Conservation (phyloP, 2,797 vertebrate species). For the Clamator glandarius region DNA sequence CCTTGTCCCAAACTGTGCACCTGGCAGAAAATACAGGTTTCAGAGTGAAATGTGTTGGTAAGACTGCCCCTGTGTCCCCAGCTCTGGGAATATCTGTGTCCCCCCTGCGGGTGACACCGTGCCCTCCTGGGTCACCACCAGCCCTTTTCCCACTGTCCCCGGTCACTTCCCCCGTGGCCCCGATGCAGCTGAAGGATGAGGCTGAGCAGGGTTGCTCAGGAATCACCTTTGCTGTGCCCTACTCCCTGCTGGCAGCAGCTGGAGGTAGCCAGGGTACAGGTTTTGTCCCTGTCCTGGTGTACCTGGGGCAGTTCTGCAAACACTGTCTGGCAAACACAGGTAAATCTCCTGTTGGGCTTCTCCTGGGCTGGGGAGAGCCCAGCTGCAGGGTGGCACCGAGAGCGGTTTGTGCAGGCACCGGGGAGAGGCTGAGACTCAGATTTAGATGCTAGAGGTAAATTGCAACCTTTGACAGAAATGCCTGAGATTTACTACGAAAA, state of each 20-base stretch:
- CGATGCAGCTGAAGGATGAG: rapidly evolving
- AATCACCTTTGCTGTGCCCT: background rate
- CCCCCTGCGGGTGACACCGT: too few species aligned
- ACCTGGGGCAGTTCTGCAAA: background rate
- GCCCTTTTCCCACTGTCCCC: background rate
- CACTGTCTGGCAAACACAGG: rapidly evolving
- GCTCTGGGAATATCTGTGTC: rapidly evolving
- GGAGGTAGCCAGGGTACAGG: too few species aligned
- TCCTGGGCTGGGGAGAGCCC: background rate
- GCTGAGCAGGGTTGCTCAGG: background rate
- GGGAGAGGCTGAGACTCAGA: background rate
- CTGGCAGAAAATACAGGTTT: background rate
- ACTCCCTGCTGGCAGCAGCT: rapidly evolving
- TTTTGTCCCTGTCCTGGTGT: background rate
- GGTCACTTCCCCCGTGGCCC: background rate
- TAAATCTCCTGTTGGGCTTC: too few species aligned
- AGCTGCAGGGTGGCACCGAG: rapidly evolving
- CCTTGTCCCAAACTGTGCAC: background rate
- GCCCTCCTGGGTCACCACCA: background rate
- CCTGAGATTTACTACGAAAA: slow-evolving; percentile 2
- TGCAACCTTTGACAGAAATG: slow-evolving; percentile 43
- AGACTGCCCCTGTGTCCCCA: background rate
- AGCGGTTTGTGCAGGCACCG: background rate
- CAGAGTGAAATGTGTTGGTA: background rate
- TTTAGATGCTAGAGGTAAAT: slow-evolving; percentile 53